phyloP scores from a whole-genome alignment of 1,140 invertebrate genomes.

The Megathymus violae region DNA sequence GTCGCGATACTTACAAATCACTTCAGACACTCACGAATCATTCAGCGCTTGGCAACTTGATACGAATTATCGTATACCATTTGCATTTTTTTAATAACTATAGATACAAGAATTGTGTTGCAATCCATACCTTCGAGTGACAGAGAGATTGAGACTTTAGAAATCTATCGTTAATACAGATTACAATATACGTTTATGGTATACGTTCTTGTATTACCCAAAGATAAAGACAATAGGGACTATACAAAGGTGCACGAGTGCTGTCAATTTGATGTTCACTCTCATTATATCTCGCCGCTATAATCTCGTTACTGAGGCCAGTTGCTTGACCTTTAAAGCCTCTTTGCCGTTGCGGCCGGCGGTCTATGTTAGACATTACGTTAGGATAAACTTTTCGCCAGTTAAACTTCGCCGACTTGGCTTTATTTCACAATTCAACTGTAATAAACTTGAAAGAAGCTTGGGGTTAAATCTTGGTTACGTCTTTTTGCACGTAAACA shows the following conservation, averaged over 20 bases:
- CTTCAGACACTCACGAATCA: too few relatives aligned
- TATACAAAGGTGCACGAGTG: neutral
- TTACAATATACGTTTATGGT: too few relatives aligned
- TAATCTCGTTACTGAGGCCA: constrained; percentile 19
- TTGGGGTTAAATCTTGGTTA: constrained; percentile 13
- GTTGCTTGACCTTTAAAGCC: constrained; percentile 31
- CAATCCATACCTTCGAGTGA: too few relatives aligned
- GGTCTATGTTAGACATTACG: constrained; percentile 27
- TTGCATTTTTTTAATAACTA: too few relatives aligned
- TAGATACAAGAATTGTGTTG: too few relatives aligned
- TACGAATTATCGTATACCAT: too few relatives aligned
- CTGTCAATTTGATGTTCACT: neutral
- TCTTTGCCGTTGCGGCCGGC: constrained; percentile 11
- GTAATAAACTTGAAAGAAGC: constrained; percentile 27
- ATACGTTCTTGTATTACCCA: too few relatives aligned
- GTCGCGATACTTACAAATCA: too few relatives aligned
- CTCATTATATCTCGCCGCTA: neutral
- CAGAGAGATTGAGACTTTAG: too few relatives aligned
- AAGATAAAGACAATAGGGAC: neutral
- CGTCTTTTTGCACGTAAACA: constrained; percentile 1
- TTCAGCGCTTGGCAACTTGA: too few relatives aligned
- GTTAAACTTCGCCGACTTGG: constrained; percentile 23
- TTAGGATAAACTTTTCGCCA: constrained; percentile 31
- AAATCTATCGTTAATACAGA: too few relatives aligned
- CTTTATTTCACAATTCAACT: constrained; percentile 30